Base-by-base conservation (phyloP, 2,113 vertebrate genomes). In the Axis porcinus region DNA sequence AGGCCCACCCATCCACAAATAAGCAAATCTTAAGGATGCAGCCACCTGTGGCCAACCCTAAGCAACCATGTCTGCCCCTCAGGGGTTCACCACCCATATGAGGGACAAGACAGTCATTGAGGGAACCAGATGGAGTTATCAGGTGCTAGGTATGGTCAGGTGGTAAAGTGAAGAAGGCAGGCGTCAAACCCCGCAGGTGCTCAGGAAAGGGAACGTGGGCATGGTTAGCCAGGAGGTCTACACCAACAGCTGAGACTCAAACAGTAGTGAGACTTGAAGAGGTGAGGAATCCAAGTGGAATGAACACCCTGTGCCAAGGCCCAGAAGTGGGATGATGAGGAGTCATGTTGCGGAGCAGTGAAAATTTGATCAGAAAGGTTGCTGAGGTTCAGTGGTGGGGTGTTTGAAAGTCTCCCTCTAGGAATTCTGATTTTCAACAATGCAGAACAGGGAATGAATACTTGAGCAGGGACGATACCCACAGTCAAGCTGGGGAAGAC, bases 101-200 rank as follows among this genome's bases (percentile, higher is more conserved):
- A 54, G 33, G 25, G 21, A 8, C 52, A 27, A 54, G 50, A 64
- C 2, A 0, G 23, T 87, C 43, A 60, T 76, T 64, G 47, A 25
- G 6, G 43, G 30, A 50, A 28, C 7, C n/a, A 82, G 30, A 47
- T 52, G 11, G 36, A 43, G 47, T 19, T 36, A 54, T 30, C 43
- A 55, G 82, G 60, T 74, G 25, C 47, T 79, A 36, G 33, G 47
- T 43, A 36, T 10, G 5, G 33, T 36, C 36, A 74, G 52, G 36
- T 45, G 25, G 79, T 79, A 52, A 91, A n/a, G 1, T 83, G 76
- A 52, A 95, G 67, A 91, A 58, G 60, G 47, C 36, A 84, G 74
- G 40, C 28, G 23, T 64, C 57, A 3, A 47, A 54, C 30, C 33
- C 19, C 17, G 13, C 9, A 55, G 43, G 36, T n/a, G 27, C 23